Evolutionary conservation across 2,888 invertebrate genomes (phyloP), one percentile per base, ranked within the genome.

Genomic region (Rotaria macrura): DNA sequence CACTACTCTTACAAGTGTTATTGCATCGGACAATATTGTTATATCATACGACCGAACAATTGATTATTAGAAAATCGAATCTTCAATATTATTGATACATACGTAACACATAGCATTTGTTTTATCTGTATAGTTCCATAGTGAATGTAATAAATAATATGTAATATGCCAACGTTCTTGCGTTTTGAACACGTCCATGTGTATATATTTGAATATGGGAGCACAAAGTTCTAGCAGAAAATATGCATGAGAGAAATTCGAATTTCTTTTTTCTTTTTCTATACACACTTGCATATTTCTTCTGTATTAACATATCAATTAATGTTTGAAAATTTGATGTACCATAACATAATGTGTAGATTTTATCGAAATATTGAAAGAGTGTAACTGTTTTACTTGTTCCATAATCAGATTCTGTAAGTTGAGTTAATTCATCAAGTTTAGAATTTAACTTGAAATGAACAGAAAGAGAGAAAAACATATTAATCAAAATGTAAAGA

Each of bases 51-150:
- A n/a, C n/a, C n/a, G n/a, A n/a, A n/a, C n/a, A n/a, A n/a, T n/a
- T n/a, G n/a, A n/a, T n/a, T n/a, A n/a, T n/a, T n/a, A n/a, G n/a
- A n/a, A n/a, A n/a, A n/a, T n/a, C n/a, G n/a, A 47, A 14, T 17
- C 17, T 12, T 14, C 9, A 23, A 40, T 79, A 10, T 23, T 7
- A 25, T 17, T 10, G 25, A 79, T 25, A 79, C 79, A 79, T 79
- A 79, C 79, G 2, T 20, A 25, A 43, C 79, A 79, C 43, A 79
- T 40, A 14, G 79, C 43, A 43, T 7, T 40, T 2, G 79, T 25
- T 79, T 43, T 43, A 14, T 79, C 79, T 25, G 79, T 79, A 79
- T 79, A 79, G n/a, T 79, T 79, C 79, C 79, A 79, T 43, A 79
- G 43, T n/a, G 79, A 43, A 43, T 79, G 79, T n/a, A 79, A 5